Percentiles rank a stretch among this genome's conserved stretches.
Evolutionary conservation across 92 coral and sea anemone genomes (phyloP).

Genomic region (Heliopora coerulea): DNA sequence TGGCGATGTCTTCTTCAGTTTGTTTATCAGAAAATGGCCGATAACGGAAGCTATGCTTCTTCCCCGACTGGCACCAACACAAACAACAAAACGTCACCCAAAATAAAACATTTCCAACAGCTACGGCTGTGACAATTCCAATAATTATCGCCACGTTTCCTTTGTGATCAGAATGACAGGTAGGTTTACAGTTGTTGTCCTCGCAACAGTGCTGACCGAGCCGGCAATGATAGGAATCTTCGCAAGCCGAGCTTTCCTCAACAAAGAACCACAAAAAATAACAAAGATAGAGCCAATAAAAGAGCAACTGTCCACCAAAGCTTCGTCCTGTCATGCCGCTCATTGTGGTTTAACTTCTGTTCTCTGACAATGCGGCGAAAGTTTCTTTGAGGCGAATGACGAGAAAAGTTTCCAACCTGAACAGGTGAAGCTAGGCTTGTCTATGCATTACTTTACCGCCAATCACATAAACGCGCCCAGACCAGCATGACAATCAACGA

Average conservation of each 20-base stretch:
- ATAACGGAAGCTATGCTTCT: conserved; percentile 20
- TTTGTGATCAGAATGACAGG: conserved; percentile 9
- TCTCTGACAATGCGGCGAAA: too few relatives aligned
- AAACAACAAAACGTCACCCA: conserved; percentile 37
- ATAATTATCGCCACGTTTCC: conserved; percentile 7
- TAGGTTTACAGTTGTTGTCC: conserved; percentile 22
- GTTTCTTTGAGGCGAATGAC: too few relatives aligned
- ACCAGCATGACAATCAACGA: too few relatives aligned
- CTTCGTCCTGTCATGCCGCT: neutral
- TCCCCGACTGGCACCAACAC: conserved; percentile 12
- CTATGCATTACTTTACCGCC: too few relatives aligned
- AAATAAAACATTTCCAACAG: conserved; percentile 20
- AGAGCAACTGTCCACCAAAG: neutral
- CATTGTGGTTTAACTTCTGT: neutral
- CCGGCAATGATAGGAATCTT: conserved; percentile 15
- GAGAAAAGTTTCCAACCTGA: too few relatives aligned
- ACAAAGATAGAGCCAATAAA: neutral
- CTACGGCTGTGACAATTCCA: conserved; percentile 26
- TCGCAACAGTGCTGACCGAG: conserved; percentile 34
- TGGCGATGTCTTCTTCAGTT: neutral
- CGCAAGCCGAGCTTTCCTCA: neutral
- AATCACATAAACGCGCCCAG: too few relatives aligned
- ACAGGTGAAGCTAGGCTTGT: too few relatives aligned
- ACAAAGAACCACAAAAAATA: neutral
- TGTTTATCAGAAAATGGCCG: conserved; percentile 2